Base-by-base conservation (phyloP, 2,113 vertebrate genomes). In the Nematolebias whitei region DNA sequence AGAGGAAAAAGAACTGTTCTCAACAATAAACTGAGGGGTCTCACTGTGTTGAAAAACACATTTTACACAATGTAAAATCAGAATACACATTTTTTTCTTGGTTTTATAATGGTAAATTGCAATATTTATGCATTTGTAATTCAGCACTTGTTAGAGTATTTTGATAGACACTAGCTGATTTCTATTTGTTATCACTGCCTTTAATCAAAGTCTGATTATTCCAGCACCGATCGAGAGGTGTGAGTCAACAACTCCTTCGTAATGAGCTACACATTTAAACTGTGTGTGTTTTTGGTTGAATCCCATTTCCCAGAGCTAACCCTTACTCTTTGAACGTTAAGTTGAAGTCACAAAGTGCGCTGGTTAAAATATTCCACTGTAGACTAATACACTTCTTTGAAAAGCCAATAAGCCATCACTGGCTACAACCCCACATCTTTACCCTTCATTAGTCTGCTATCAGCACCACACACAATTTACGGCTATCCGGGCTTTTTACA, bases 141-240 rank as follows among this genome's bases (percentile, higher is more conserved):
- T 45, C 50, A 2, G 32, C 5, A 44, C 8, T 43, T 20, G 2
- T 49, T 18, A 2, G 16, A 23, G 2, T 53, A 12, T 54, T 60
- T 3, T 24, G 22, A 41, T 64, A 16, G 14, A 24, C 4, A 13
- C 19, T 18, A 29, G 15, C 10, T 65, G 47, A 52, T 43, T 26
- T 13, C 8, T 52, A 4, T 24, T n/a, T 26, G 7, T 24, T 47
- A 22, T 51, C 19, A 44, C 29, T 60, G 58, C 24, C 53, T 78
- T 71, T 2, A 49, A 55, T 39, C 6, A 51, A 39, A 70, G 47
- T 63, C 38, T 22, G 10, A 62, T 54, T 51, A 44, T 65, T 32
- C n/a, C 12, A 51, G 29, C 48, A 19, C 32, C 5, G 13, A 16
- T 40, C 15, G 62, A 23, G 40, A 40, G 2, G n/a, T 16, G 23